Evolutionary conservation across 2,113 vertebrate genomes (phyloP).

Genomic region (Sylvilagus bachmani): DNA sequence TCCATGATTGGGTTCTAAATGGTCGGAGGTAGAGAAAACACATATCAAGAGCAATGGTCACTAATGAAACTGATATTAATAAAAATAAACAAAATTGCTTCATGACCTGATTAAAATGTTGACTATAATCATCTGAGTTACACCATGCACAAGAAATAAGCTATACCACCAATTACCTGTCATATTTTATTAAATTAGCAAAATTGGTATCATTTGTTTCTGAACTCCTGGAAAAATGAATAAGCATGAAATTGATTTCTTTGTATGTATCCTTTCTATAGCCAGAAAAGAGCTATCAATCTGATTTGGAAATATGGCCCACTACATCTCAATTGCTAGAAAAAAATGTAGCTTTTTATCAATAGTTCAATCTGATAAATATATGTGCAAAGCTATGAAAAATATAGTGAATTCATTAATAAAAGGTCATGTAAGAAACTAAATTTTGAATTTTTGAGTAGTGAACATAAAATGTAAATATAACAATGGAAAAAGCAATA

Average conservation of each 20-base stretch:
- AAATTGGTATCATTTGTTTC: constrained; percentile 24
- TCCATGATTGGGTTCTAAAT: neutral
- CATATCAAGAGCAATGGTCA: constrained; percentile 43
- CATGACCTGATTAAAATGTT: constrained; percentile 77
- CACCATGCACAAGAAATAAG: constrained; percentile 57
- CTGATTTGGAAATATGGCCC: neutral
- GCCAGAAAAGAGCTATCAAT: neutral
- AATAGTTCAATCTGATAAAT: neutral
- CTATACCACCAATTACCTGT: constrained; percentile 65
- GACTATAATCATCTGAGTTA: constrained; percentile 67
- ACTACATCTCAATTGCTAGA: neutral
- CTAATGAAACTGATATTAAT: constrained; percentile 71
- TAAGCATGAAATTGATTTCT: constrained; percentile 63
- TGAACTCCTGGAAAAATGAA: constrained; percentile 66
- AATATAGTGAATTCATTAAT: neutral
- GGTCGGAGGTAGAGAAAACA: constrained; percentile 17
- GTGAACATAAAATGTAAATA: neutral
- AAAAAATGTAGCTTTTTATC: neutral
- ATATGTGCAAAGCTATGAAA: neutral
- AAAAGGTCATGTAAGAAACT: neutral
- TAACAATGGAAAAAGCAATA: neutral
- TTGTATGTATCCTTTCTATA: constrained; percentile 58
- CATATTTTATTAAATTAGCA: constrained; percentile 72
- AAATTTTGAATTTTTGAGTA: neutral
- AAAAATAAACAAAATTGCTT: constrained; percentile 58